Evolutionary conservation across 2,113 vertebrate species (phyloP), one percentile per base, ranked within the genome.

Genomic region (Nanger granti): DNA sequence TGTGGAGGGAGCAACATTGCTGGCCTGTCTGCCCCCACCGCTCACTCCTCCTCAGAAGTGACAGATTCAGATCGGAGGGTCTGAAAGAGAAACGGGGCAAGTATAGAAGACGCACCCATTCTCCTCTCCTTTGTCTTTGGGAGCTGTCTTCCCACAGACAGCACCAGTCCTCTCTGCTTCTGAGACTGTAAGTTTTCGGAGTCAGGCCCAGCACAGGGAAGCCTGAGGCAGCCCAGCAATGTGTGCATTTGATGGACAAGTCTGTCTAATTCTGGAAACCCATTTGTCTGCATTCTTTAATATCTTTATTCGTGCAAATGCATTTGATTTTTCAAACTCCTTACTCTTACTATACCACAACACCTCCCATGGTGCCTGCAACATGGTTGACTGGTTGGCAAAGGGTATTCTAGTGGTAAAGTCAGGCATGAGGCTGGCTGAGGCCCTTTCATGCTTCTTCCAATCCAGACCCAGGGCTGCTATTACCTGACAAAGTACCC

Each of bases 51-150:
- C 12, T 22, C 41, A 31, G 7, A 9, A 26, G 22, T 17, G 69
- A 84, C 28, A 14, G 5, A 3, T 24, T 82, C 34, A 7, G 26
- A 44, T 4, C 2, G 5, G 83, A 85, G 22, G 28, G 59, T 57
- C 49, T 52, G 37, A 73, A 95, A 49, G 80, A 79, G 80, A 41
- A 79, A 91, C 0, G 12, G 15, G 24, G 73, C 7, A 34, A 62
- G 5, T 0, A 0, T 1, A n/a, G n/a, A 28, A 37, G 34, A 22
- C 7, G 3, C 9, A 41, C 26, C 18, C 47, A 3, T 52, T n/a
- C 52, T 82, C 34, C 8, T 76, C 55, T 52, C 9, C 26, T 59
- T 82, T 88, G 79, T 86, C 15, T 37, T 60, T 47, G 54, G 57
- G 41, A 34, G 47, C 60, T 0, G 2, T 52, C 8, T 76, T 79